A percentile compares a stretch with the other conserved stretches of the same genome.
These are phyloP conservation scores for Drosophila subpulchrella DNA, from an alignment of 1,140 invertebrate species.

Conservation along the genomic window DNA sequence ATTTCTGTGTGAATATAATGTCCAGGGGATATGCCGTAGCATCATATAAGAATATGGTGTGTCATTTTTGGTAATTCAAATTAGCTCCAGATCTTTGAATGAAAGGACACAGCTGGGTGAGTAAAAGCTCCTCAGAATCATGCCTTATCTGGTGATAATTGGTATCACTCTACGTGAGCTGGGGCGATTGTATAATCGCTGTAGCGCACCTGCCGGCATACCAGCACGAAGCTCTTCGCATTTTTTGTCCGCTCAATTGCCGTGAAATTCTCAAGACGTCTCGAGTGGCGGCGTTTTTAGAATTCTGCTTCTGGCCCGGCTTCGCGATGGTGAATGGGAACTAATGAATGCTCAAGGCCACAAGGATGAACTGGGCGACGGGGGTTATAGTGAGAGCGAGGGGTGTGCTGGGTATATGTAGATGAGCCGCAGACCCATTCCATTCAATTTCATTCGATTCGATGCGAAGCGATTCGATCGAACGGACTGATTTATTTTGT, in stretches of 20 bases:
- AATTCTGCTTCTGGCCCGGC: not conserved
- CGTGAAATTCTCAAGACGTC: slow-evolving; percentile 60
- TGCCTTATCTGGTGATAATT: not conserved
- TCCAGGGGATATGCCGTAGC: no score
- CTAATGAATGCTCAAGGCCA: slow-evolving; percentile 73
- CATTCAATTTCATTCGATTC: not conserved
- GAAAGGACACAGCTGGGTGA: not conserved
- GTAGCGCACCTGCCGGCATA: slow-evolving; percentile 30
- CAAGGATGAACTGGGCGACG: slow-evolving; percentile 55
- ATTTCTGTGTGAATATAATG: no score
- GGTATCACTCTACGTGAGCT: not conserved
- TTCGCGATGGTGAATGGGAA: slow-evolving; percentile 34
- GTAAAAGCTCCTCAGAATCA: not conserved
- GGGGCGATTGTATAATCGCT: slow-evolving; percentile 5
- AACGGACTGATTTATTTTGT: slow-evolving; percentile 67
- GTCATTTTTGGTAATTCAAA: no score
- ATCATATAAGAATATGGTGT: no score
- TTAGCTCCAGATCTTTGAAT: not conserved
- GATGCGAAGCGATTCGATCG: not conserved
- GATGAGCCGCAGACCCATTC: slow-evolving; percentile 3
- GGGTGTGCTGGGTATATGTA: slow-evolving; percentile 6
- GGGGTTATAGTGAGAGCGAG: slow-evolving; percentile 6
- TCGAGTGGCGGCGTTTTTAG: slow-evolving; percentile 49
- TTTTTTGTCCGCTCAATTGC: slow-evolving; percentile 26
- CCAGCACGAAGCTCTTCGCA: slow-evolving; percentile 38